A percentile compares a stretch with the other conserved stretches of the same genome.
These are phyloP conservation scores for Bradypus variegatus DNA, from an alignment of 2,797 vertebrate genomes.

Conservation along the genomic window DNA sequence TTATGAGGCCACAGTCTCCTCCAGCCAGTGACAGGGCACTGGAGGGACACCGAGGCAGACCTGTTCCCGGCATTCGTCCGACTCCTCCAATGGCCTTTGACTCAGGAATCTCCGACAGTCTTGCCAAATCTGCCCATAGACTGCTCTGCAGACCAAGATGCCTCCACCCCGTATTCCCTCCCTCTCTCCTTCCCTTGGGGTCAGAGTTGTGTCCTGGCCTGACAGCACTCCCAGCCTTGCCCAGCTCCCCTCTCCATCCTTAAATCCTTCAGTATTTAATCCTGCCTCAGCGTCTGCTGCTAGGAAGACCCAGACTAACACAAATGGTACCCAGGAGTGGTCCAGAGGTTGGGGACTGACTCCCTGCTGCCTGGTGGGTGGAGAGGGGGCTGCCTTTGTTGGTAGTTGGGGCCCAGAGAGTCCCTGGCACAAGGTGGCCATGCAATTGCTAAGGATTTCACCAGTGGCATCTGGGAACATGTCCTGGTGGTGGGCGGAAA, in stretches of 20 bases:
- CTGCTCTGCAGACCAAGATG: too few relatives aligned
- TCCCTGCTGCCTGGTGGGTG: not conserved
- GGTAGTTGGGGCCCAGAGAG: not conserved
- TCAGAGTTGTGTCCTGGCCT: too few relatives aligned
- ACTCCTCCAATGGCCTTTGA: not conserved
- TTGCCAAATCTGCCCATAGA: too few relatives aligned
- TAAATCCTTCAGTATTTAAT: too few relatives aligned
- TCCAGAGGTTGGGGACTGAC: not conserved
- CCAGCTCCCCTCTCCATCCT: too few relatives aligned
- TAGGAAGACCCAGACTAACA: too few relatives aligned
- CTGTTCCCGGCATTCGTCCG: not conserved
- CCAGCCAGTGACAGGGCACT: not conserved
- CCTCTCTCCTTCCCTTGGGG: not conserved
- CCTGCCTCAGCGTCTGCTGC: too few relatives aligned
- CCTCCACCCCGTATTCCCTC: not conserved
- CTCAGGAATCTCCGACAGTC: too few relatives aligned
- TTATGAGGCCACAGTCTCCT: not conserved
- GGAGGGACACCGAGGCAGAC: not conserved
- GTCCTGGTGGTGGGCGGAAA: not conserved
- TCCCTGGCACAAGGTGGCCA: not conserved
- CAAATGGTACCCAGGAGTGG: too few relatives aligned
- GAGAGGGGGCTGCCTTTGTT: not conserved
- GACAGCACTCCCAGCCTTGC: too few relatives aligned
- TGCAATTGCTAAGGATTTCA: too few relatives aligned
- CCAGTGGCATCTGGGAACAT: not conserved